Evolutionary conservation across 2,888 invertebrate species (phyloP), one percentile per base, ranked within the genome.

Genomic region (Xylota segnis): DNA sequence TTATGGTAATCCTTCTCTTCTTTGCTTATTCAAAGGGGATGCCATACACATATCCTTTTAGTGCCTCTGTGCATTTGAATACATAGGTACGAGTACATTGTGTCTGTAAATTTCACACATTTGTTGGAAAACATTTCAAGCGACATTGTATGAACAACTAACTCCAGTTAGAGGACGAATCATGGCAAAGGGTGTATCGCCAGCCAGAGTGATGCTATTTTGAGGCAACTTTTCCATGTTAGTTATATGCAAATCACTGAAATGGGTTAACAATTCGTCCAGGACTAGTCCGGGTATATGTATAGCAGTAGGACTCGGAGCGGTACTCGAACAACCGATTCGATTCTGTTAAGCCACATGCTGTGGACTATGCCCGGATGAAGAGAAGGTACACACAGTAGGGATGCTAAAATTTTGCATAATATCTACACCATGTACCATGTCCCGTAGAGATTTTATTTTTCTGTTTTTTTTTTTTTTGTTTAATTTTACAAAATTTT

Each of bases 201-300:
- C 63, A 66, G 54, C 40, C 40, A 23, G 61, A 74, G 34, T 74
- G 75, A 70, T 76, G 75, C 75, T 70, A 70, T 76, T 75, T 56
- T 43, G 43, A 79, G 59, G 70, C 84, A 79, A 84, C 79, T 84
- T 70, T 77, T 76, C 76, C 82, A 82, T 86, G 82, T 86, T 82
- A 66, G 76, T 76, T 86, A 37, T 82, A 86, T 86, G 86, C 82
- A 86, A 86, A 86, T 86, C 76, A 76, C 65, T 71, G 32, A 86
- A 86, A 86, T 82, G 71, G 86, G 86, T 86, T 86, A 86, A 86
- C 82, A 86, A 86, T 82, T 77, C 86, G 82, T 86, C 59, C 86
- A 86, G 86, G 68, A 76, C 43, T 52, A 71, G 43, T n/a, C n/a
- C n/a, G n/a, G n/a, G n/a, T 58, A 43, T 23, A 23, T 23, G 3